phyloP scores from a whole-genome alignment of 2,113 vertebrate species.

The Psammodynastes pulverulentus region DNA sequence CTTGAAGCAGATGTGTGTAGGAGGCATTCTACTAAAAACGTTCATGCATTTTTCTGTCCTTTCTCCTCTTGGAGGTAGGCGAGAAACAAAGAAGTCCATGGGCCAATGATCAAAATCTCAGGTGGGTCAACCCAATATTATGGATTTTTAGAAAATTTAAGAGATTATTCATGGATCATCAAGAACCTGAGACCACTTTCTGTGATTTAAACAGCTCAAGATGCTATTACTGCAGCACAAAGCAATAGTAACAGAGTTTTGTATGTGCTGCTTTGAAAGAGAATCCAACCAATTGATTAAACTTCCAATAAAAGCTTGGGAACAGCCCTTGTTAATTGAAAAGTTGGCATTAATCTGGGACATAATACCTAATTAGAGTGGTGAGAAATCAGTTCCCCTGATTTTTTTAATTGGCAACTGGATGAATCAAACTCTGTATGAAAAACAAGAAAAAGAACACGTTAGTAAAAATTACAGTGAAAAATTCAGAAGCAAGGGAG shows the following conservation, averaged over 20 bases:
- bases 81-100: background rate
- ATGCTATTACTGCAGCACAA: background rate
- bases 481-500: background rate
- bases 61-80: conserved; percentile 13
- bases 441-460: background rate
- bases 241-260: background rate
- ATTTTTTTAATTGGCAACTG: background rate
- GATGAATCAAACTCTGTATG: background rate
- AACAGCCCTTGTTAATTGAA: background rate
- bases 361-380: background rate
- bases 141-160: background rate
- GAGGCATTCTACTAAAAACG: conserved; percentile 11
- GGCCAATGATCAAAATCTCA: conserved; percentile 7
- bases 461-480: background rate
- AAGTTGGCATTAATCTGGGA: background rate
- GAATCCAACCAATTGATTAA: background rate
- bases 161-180: background rate
- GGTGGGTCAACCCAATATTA: background rate
- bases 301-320: background rate
- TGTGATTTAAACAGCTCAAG: background rate
- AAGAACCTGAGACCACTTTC: background rate
- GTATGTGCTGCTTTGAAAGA: background rate
- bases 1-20: conserved; percentile 22
- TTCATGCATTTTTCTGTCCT: conserved; percentile 17
- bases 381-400: background rate